Base-by-base conservation (phyloP, 1,140 invertebrate genomes). In the Zaprionus vittiger region DNA sequence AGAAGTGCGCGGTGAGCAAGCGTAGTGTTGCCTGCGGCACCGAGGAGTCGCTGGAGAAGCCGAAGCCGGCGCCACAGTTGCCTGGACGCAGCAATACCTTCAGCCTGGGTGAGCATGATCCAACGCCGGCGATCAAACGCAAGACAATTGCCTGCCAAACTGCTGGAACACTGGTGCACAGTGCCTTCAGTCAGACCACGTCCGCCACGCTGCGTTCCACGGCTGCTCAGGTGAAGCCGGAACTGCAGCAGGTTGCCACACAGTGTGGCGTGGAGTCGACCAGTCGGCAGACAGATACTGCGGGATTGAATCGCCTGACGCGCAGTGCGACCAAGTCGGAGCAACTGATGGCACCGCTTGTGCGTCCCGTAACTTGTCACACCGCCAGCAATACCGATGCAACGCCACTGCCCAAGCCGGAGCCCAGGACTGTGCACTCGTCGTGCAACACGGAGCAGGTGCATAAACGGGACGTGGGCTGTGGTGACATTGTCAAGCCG, bases 401-500 rank as follows among this genome's bases (percentile, higher is more conserved):
- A 20, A n/a, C 57, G 63, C 47, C 55, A 17, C 44, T 66, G 49
- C 76, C 28, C 2, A 65, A 72, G 15, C 68, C 69, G 0, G 57
- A 79, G 26, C 59, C 68, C 31, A 12, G 61, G 0, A 85, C 73
- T 2, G 74, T 74, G n/a, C 84, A 91, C 56, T 83, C 83, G 0
- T 60, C 84, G 3, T 92, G 89, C 55, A 93, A 93, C 64, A 93
- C 92, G 54, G 91, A 93, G n/a, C 70, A 85, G 54, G 79, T 93
- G 7, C 76, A 78, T 9, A 91, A 86, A 17, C 66, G 86, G n/a
- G 94, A 95, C 60, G 94, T 94, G 1, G 94, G 93, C 11, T 94
- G 94, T 24, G 94, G 94, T 1, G 93, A 94, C 14, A 93, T 93
- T 4, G 80, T 94, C 1, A 94, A 94, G 66, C 93, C 94, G 2